These are phyloP conservation scores for Cybosia mesomella DNA, from an alignment of 2,888 invertebrate species.

Conservation along the genomic window DNA sequence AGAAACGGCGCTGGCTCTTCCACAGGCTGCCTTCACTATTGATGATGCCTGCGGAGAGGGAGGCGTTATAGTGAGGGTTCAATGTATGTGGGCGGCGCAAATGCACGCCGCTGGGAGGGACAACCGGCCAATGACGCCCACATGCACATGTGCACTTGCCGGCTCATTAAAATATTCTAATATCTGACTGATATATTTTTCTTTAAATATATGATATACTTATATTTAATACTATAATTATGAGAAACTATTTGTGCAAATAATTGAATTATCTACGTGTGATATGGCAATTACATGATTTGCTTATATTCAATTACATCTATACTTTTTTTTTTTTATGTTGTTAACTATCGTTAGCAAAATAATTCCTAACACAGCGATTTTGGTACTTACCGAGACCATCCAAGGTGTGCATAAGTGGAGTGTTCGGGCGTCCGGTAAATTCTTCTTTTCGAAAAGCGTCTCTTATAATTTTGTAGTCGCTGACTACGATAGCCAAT, in stretches of 20 bases:
- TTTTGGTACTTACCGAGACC: slow-evolving; percentile 93
- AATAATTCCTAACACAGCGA: background rate
- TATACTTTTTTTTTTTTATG: background rate
- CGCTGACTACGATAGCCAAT: slow-evolving; percentile 94
- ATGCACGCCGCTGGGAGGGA: slow-evolving; percentile 61
- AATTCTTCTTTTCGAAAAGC: slow-evolving; percentile 95
- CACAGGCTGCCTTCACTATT: slow-evolving; percentile 96
- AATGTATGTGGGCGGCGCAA: slow-evolving; percentile 71
- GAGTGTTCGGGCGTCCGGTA: slow-evolving; percentile 94
- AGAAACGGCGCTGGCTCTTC: slow-evolving; percentile 95
- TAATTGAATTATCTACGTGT: background rate
- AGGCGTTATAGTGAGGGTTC: slow-evolving; percentile 65
- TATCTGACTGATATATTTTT: background rate
- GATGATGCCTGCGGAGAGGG: slow-evolving; percentile 91
- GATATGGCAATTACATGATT: background rate
- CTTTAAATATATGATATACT: background rate
- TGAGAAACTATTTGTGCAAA: background rate
- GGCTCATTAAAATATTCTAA: slow-evolving; percentile 28
- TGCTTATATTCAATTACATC: background rate
- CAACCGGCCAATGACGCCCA: slow-evolving; percentile 64
- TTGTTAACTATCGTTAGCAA: background rate
- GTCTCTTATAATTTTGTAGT: slow-evolving; percentile 94
- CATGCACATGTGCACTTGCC: slow-evolving; percentile 61
- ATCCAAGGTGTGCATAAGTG: slow-evolving; percentile 94
- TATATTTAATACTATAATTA: background rate